Base-by-base conservation (phyloP, 2,797 vertebrate genomes). In the Microchirus variegatus region DNA sequence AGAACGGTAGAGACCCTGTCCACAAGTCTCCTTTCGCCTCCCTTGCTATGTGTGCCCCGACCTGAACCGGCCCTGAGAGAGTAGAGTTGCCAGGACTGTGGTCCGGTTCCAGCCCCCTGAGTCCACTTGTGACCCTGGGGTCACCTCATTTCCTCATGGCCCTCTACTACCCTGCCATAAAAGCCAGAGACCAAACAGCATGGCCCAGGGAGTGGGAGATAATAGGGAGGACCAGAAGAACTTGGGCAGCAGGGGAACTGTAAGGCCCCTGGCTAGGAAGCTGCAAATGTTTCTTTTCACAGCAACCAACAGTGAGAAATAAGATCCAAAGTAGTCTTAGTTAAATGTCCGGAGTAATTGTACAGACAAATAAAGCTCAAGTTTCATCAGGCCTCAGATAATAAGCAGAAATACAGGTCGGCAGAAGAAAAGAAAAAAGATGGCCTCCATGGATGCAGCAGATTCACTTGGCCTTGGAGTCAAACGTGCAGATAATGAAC, bases 131-230 rank as follows among this genome's bases (percentile, higher is more conserved):
- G 91, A 94, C 93, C 92, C 75, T 9, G 66, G 64, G 93, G 93
- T 94, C 93, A 91, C 75, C 91, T 94, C 92, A 94, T 94, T 94
- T 94, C 93, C 93, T 93, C 80, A 81, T 92, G 92, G 84, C 92
- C 93, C 90, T 92, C 91, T 80, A 43, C 82, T 92, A 93, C 90
- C 92, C 92, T 87, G 87, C 78, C 77, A 93, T 94, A 93, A 94
- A 94, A 87, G 64, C 78, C 76, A 70, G 57, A 84, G 80, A 88
- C 85, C 87, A 89, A 92, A 89, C 77, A 59, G 74, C 77, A 77
- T 62, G 74, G 83, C 86, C 77, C 64, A 68, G 80, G 83, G 80
- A 90, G 83, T 53, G 63, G 78, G 75, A 90, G 88, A 90, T 91
- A 90, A 92, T 89, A 54, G 83, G 87, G 78, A 85, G 74, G 73